A percentile compares a stretch with the other conserved stretches of the same genome.
phyloP scores from a whole-genome alignment of 1,140 invertebrate genomes.

The Grapholita molesta region DNA sequence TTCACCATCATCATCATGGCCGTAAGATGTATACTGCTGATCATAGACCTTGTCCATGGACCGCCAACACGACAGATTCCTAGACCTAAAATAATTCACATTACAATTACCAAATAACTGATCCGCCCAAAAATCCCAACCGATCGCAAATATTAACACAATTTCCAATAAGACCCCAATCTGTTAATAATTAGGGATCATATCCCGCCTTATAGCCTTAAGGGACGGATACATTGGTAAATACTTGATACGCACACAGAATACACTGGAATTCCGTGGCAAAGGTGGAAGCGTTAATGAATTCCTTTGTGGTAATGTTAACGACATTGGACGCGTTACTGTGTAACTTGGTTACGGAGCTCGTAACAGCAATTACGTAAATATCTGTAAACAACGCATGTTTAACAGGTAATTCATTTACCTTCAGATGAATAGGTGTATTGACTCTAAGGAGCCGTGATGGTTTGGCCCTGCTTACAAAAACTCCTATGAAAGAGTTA shows the following conservation, averaged over 20 bases:
- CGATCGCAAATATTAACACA: not conserved
- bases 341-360: not conserved
- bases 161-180: not conserved
- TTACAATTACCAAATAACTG: not conserved
- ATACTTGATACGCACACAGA: constrained; percentile 4
- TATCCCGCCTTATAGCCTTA: not conserved
- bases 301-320: constrained; percentile 11
- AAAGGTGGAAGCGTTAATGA: constrained; percentile 11
- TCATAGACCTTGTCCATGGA: too few species aligned
- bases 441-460: too few species aligned
- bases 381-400: not conserved
- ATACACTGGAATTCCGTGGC: not conserved
- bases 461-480: too few species aligned
- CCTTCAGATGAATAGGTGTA: not conserved
- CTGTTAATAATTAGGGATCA: constrained; percentile 10
- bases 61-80: not conserved
- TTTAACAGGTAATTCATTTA: not conserved
- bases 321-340: constrained; percentile 3
- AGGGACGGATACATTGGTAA: not conserved
- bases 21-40: too few species aligned
- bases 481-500: too few species aligned
- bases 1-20: too few species aligned
- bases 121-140: not conserved
- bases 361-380: not conserved
- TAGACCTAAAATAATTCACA: not conserved